phyloP scores from a whole-genome alignment of 2,113 vertebrate genomes.

The Amazona vittata region DNA sequence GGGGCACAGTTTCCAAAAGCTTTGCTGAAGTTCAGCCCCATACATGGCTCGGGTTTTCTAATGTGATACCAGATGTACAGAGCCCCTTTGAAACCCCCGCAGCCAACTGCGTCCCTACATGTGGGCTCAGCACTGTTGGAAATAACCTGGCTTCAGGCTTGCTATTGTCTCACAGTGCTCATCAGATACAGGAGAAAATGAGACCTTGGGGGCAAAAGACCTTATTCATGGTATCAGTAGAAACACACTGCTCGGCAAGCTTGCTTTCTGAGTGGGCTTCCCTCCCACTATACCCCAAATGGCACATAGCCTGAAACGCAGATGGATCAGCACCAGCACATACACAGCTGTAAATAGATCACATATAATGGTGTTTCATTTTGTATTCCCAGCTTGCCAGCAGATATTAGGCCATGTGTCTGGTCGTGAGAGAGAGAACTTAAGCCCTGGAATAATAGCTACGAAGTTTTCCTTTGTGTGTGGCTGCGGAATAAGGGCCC shows the following conservation, averaged over 20 bases:
- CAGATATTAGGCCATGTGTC: not conserved
- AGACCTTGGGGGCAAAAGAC: not conserved
- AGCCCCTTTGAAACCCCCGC: not conserved
- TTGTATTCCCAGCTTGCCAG: constrained; percentile 6
- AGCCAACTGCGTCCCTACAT: not conserved
- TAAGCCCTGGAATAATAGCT: constrained; percentile 3
- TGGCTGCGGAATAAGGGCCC: not conserved
- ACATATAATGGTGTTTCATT: constrained; percentile 7
- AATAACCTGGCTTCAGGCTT: not conserved
- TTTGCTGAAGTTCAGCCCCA: not conserved
- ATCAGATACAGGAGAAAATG: not conserved
- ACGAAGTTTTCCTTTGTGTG: not conserved
- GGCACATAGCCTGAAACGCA: not conserved
- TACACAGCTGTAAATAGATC: not conserved
- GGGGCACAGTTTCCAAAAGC: not conserved
- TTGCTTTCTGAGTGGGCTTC: not conserved
- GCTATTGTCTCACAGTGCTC: not conserved
- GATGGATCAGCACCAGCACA: not conserved
- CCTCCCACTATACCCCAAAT: not conserved
- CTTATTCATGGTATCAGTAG: not conserved
- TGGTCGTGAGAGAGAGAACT: not conserved
- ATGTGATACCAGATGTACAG: accelerated
- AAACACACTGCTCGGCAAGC: not conserved
- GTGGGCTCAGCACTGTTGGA: not conserved
- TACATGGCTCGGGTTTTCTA: not conserved